Percentiles rank a stretch among this genome's conserved stretches.
Evolutionary conservation across 2,888 invertebrate species (phyloP).

Genomic region (Invenusta paracnida): DNA sequence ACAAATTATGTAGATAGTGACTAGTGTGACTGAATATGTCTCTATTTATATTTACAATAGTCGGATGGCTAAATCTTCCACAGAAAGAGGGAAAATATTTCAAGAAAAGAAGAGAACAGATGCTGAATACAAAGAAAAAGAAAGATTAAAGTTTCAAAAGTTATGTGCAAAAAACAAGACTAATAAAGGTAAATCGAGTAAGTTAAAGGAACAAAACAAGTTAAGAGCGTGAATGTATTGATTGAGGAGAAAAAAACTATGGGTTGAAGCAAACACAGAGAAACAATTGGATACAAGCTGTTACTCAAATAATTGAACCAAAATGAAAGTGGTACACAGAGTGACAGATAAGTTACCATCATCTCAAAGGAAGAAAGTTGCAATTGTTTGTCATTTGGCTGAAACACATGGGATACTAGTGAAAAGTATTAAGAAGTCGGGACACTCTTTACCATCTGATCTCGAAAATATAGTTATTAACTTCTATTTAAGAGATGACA

Average conservation of each 20-base stretch:
- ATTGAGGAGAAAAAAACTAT: conserved; percentile 1
- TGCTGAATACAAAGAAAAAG: not conserved
- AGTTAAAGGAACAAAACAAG: conserved; percentile 25
- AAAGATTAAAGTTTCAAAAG: not conserved
- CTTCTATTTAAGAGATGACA: conserved; percentile 20
- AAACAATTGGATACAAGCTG: conserved; percentile 28
- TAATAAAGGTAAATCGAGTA: conserved; percentile 23
- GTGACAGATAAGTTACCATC: conserved; percentile 16
- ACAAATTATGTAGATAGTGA: not conserved
- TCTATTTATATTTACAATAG: not conserved
- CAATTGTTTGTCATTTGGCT: conserved; percentile 17
- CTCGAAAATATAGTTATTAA: conserved; percentile 10
- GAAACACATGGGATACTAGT: conserved; percentile 29
- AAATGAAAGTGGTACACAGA: conserved; percentile 5
- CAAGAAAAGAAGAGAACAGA: conserved; percentile 16
- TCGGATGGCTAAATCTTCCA: not conserved
- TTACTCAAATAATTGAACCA: conserved; percentile 13
- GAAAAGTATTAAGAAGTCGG: conserved; percentile 23
- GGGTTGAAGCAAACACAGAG: conserved; percentile 18
- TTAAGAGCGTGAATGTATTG: conserved; percentile 1
- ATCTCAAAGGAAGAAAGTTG: conserved; percentile 20
- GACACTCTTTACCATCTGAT: conserved; percentile 16
- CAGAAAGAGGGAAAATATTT: conserved; percentile 2
- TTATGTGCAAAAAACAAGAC: conserved; percentile 23
- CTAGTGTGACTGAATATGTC: not conserved